Evolutionary conservation across 1,140 invertebrate genomes (phyloP), one percentile per base, ranked within the genome.

Genomic region (Papilio glaucus): DNA sequence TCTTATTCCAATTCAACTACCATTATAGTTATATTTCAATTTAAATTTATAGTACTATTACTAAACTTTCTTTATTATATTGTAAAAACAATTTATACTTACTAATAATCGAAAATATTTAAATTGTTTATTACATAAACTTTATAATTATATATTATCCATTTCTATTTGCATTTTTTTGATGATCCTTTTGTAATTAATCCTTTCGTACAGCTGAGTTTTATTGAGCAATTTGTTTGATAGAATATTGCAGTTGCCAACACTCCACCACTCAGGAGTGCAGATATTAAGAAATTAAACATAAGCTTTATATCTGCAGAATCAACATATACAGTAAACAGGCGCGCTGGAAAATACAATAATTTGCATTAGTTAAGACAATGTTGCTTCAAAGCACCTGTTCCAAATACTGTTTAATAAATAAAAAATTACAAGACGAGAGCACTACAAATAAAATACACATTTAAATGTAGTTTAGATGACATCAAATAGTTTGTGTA

Each of bases 311-410:
- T 77, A 84, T 96, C 96, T n/a, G 92, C 94, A 0, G 95, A 96
- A 81, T 96, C 95, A 75, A 96, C 90, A 69, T 90, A 94, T 2
- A 96, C 94, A 0, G 95, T 96, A 79, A 95, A 96, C 26, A 96
- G 93, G 68, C 96, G 93, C 60, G 95, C 95, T 96, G 89, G 77
- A 94, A 87, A 29, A 26, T 15, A 75, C 72, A 62, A 53, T 15
- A 29, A 41, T 39, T 39, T 39, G 4, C 4, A 10, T 8, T 26
- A 39, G 61, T 7, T 24, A 29, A 10, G 41, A 67, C 12, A 67
- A 5, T 71, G 9, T n/a, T n/a, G n/a, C n/a, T n/a, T n/a, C n/a
- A n/a, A n/a, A n/a, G n/a, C n/a, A n/a, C n/a, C n/a, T n/a, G n/a
- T n/a, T n/a, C n/a, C n/a, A n/a, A n/a, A n/a, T n/a, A n/a, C n/a